Evolutionary conservation across 2,113 vertebrate species (phyloP).

Genomic region (Agapornis roseicollis): DNA sequence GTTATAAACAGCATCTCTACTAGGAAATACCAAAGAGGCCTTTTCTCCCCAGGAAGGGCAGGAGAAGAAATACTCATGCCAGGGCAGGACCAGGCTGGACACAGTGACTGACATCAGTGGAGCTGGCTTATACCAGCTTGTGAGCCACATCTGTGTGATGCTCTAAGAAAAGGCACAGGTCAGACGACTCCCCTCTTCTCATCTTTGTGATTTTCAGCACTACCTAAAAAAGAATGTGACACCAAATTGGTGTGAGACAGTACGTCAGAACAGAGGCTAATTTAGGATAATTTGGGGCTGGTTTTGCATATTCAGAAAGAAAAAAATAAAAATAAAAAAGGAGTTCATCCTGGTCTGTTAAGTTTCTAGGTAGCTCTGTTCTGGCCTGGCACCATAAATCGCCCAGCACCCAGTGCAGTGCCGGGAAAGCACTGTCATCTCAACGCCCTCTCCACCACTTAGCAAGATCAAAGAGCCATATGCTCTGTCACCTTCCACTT

Average conservation of each 20-base stretch:
- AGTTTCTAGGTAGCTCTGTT: background rate
- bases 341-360: background rate
- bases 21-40: slow-evolving; percentile 14
- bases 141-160: background rate
- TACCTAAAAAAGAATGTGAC: slow-evolving; percentile 25
- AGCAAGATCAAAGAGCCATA: background rate
- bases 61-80: background rate
- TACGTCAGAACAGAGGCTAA: slow-evolving; percentile 28
- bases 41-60: background rate
- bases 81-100: background rate
- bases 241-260: slow-evolving; percentile 41
- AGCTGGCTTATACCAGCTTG: background rate
- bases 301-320: background rate
- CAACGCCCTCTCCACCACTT: background rate
- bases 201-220: slow-evolving; percentile 26
- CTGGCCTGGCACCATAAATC: background rate
- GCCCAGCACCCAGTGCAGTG: background rate
- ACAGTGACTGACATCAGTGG: background rate
- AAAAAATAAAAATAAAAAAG: background rate
- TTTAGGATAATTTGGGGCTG: background rate
- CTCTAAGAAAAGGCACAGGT: slow-evolving; percentile 48
- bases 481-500: background rate
- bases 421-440: background rate
- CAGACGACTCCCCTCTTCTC: background rate
- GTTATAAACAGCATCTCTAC: slow-evolving; percentile 4